These are phyloP conservation scores for Phenganax stokvisi DNA, from an alignment of 92 coral and sea anemone genomes.

Conservation along the genomic window DNA sequence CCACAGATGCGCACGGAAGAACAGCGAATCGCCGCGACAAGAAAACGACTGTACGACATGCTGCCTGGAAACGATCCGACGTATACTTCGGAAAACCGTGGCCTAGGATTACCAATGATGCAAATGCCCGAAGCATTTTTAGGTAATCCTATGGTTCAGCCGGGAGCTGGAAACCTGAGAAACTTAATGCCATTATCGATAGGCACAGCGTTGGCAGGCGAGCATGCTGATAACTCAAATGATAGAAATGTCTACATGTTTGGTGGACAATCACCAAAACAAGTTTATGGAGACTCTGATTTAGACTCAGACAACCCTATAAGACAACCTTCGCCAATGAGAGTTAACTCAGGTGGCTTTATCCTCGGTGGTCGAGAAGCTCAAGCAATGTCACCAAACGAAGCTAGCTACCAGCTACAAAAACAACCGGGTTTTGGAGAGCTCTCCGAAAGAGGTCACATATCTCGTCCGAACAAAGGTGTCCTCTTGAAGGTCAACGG, in stretches of 20 bases:
- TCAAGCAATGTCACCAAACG: constrained; percentile 30
- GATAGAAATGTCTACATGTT: constrained; percentile 26
- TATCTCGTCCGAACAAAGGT: not conserved
- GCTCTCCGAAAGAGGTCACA: constrained; percentile 25
- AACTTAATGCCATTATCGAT: not conserved
- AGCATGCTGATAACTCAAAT: constrained; percentile 36
- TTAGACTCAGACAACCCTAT: not conserved
- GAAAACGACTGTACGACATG: constrained; percentile 27
- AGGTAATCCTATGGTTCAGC: constrained; percentile 31
- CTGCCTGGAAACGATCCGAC: constrained; percentile 41
- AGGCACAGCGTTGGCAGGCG: constrained; percentile 26
- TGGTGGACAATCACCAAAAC: constrained; percentile 9
- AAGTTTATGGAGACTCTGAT: constrained; percentile 6
- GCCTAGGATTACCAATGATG: constrained; percentile 18
- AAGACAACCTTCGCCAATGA: constrained; percentile 5
- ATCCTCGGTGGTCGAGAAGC: constrained; percentile 20
- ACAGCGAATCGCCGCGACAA: constrained; percentile 15
- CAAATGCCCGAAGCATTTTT: constrained; percentile 32
- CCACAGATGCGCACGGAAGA: constrained; percentile 23
- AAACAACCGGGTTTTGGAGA: not conserved
- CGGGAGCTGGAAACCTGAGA: constrained; percentile 17
- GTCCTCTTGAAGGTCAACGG: constrained; percentile 79
- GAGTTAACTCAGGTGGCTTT: constrained; percentile 2
- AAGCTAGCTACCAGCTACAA: constrained; percentile 24
- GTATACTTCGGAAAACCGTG: constrained; percentile 25